Evolutionary conservation across 1,140 invertebrate genomes (phyloP), one percentile per base, ranked within the genome.

Genomic region (Stegodyphus dumicola): DNA sequence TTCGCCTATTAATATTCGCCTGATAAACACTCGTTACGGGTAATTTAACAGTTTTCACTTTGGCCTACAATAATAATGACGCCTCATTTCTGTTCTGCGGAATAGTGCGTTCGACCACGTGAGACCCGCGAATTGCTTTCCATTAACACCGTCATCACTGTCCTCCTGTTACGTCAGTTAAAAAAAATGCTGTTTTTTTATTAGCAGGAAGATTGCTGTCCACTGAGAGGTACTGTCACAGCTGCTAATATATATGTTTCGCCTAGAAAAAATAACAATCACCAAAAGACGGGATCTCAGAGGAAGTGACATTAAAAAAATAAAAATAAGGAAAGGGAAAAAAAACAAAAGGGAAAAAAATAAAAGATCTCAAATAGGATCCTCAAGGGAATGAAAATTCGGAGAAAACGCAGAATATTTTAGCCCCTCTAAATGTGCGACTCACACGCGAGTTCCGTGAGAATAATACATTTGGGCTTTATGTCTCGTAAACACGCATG

Each of bases 381-480:
- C 33, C 33, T 75, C 17, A 64, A 64, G 15, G 54, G 7, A 65
- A 79, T 70, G 77, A 56, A 79, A 79, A 79, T 77, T 77, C 49
- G 18, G 33, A 48, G 49, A 77, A 33, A 53, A 66, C 65, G 66
- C 52, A 48, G 77, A 69, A 79, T 79, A 79, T 79, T 79, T 79
- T 69, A 79, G 66, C 51, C 56, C 65, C 65, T 79, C 53, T 10
- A 79, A 79, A 79, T 79, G 77, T 70, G 77, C 48, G 49, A 79
- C 15, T 13, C 17, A 9, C 77, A 79, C 77, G 77, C 49, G 70
- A 5, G 15, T 70, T 13, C 15, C 77, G 77, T 79, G 77, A 79
- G 77, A 79, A 79, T 70, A 70, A 48, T 79, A 56, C 77, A 79
- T 79, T 79, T 79, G 77, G 65, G 64, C 77, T 79, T 79, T 79